Conservation (phyloP, 2,113 vertebrate species). For the Pipra filicauda region DNA sequence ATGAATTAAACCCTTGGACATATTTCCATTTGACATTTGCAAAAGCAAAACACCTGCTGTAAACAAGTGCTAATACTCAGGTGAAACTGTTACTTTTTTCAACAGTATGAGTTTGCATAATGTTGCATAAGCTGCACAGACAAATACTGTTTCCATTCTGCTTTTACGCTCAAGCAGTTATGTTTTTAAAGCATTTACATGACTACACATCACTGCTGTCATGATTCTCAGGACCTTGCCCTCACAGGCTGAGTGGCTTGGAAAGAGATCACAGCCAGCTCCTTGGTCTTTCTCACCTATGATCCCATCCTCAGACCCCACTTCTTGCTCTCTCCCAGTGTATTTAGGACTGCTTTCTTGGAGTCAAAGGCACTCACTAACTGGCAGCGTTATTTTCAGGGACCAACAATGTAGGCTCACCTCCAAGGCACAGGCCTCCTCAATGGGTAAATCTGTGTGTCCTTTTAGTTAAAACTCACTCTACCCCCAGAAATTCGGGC, state of each 20-base stretch:
- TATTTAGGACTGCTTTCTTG: not conserved
- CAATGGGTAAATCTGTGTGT: not conserved
- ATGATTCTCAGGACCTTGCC: not conserved
- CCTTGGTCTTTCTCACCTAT: not conserved
- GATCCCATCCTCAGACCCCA: not conserved
- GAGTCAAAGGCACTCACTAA: not conserved
- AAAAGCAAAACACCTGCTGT: not conserved
- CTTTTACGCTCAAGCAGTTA: not conserved
- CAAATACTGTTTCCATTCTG: not conserved
- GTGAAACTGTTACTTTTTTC: not conserved
- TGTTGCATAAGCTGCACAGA: not conserved
- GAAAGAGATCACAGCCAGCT: not conserved
- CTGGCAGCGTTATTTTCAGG: not conserved
- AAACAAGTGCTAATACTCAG: not conserved
- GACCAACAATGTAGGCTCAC: not conserved
- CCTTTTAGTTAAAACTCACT: not conserved
- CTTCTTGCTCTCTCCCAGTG: not conserved
- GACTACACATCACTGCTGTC: not conserved
- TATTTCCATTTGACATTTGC: not conserved
- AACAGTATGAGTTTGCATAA: not conserved
- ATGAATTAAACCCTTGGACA: slow-evolving; percentile 32
- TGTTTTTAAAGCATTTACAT: not conserved
- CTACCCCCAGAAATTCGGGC: not conserved
- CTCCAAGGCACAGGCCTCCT: not conserved
- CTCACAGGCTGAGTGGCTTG: not conserved